Base-by-base conservation (phyloP, 2,888 invertebrate genomes). In the Trichogramma evanescens region DNA sequence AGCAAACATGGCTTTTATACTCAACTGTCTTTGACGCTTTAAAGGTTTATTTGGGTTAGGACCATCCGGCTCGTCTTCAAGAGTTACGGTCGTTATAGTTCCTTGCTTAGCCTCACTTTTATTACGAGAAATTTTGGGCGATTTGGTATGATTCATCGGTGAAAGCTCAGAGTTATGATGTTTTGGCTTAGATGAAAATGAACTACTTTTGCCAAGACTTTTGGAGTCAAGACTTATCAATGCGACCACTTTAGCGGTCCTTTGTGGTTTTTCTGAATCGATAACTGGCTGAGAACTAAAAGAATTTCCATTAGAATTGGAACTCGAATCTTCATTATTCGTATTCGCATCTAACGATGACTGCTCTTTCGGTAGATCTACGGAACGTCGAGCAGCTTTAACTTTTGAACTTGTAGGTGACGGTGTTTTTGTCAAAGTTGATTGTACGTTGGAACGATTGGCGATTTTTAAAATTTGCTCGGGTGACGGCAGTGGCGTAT, bases 171-270 rank as follows among this genome's bases (percentile, higher is more conserved):
- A 4, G 2, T 51, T 57, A 0, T 10, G 6, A 8, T 13, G 13
- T 4, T 41, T 61, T 4, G 56, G 9, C 41, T 52, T 62, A 6
- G 26, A 26, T 26, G 26, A 26, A 26, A 26, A 5, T 49, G 42
- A 38, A n/a, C 10, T 48, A 5, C 10, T 6, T 8, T 54, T 61
- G 10, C 50, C 10, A 6, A n/a, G 52, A 10, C 63, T 66, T 5
- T 68, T 68, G 0, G 74, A 71, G 45, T 77, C 77, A 3, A 77
- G 55, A 10, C 68, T 74, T 1, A 76, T 66, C 49, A 74, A 75
- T 1, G 77, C 77, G 0, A 76, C 74, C 9, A 75, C 76, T 53
- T 77, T 77, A 0, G 77, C 77, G 0, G 76, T 76, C 46, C 77
- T 68, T 50, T 76, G 77, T 0, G 76, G 75, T 52, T 70, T 74